These are phyloP conservation scores for Archocentrus centrarchus DNA, from an alignment of 2,113 vertebrate genomes.

Conservation along the genomic window DNA sequence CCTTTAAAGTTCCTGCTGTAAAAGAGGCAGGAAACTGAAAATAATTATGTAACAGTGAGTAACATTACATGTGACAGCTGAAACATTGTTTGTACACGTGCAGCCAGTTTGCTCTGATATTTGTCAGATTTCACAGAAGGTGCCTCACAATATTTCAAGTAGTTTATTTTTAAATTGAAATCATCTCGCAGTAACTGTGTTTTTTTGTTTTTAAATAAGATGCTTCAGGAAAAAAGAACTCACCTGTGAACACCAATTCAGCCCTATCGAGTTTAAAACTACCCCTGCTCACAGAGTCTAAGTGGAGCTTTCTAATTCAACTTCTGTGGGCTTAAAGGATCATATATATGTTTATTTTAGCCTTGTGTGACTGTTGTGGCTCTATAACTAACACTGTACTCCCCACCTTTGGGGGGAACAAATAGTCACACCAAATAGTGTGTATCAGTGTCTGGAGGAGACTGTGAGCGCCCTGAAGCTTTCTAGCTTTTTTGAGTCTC, in stretches of 20 bases:
- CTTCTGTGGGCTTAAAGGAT: too few species aligned
- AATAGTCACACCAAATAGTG: not conserved
- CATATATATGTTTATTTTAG: not conserved
- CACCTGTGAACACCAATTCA: not conserved
- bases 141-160: not conserved
- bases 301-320: too few species aligned
- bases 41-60: not conserved
- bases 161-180: not conserved
- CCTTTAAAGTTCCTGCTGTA: not conserved
- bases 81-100: not conserved
- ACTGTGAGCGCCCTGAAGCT: too few species aligned
- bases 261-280: not conserved
- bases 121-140: not conserved
- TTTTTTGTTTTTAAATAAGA: too few species aligned
- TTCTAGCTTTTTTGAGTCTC: too few species aligned
- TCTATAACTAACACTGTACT: not conserved
- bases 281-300: too few species aligned
- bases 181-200: not conserved
- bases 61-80: not conserved
- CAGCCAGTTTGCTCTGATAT: not conserved
- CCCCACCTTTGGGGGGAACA: not conserved
- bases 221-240: not conserved
- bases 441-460: too few species aligned
- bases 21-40: not conserved
- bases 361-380: not conserved